These are phyloP conservation scores for Haemorhous mexicanus DNA, from an alignment of 2,113 vertebrate genomes.

Conservation along the genomic window DNA sequence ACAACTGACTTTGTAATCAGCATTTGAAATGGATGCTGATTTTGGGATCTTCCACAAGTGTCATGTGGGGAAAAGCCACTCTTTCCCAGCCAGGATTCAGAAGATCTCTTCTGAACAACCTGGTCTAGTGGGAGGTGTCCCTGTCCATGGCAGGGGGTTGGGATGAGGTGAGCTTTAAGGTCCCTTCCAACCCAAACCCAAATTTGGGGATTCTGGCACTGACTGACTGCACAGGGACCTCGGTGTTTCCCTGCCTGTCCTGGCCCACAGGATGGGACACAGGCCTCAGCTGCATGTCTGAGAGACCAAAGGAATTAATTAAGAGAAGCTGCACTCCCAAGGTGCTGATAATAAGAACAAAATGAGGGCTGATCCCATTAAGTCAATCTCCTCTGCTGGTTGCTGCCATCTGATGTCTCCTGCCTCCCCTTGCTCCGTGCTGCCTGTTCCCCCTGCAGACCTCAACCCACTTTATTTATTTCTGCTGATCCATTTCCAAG, in stretches of 20 bases:
- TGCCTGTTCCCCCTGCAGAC: not conserved
- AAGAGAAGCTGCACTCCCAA: not conserved
- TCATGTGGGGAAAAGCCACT: not conserved
- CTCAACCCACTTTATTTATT: not conserved
- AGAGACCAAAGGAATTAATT: slow-evolving; percentile 22
- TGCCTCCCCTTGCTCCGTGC: not conserved
- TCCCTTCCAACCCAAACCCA: not conserved
- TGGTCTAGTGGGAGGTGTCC: not conserved
- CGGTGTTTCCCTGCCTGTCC: rapidly evolving
- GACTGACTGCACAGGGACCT: rapidly evolving
- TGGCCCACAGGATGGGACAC: not conserved
- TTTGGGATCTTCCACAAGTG: not conserved
- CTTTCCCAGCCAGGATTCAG: not conserved
- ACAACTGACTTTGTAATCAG: not conserved
- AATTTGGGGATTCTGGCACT: not conserved
- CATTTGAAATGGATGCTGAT: not conserved
- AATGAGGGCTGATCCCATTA: slow-evolving; percentile 7
- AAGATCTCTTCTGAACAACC: not conserved
- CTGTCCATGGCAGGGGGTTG: not conserved
- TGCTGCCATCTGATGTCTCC: not conserved
- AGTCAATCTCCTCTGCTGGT: not conserved
- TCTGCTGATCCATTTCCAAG: not conserved
- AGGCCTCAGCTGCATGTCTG: not conserved
- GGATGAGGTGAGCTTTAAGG: not conserved
- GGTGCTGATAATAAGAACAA: not conserved